phyloP scores from a whole-genome alignment of 1,140 invertebrate species.

The Trachymyrmex septentrionalis region DNA sequence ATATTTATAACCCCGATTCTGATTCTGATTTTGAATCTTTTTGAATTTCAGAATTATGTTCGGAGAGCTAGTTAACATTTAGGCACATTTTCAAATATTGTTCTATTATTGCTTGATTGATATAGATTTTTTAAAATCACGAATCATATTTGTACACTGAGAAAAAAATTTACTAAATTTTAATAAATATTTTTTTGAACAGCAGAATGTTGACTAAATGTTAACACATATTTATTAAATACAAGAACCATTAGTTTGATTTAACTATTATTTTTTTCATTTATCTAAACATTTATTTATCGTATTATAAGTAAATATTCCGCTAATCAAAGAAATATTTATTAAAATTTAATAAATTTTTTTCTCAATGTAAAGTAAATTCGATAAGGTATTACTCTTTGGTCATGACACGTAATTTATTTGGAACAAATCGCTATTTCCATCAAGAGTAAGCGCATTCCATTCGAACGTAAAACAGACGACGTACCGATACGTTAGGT shows the following conservation, averaged over 20 bases:
- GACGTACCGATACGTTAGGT: constrained; percentile 37
- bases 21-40: not conserved
- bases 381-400: not conserved
- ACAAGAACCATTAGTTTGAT: no score
- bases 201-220: no score
- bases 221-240: no score
- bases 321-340: no score
- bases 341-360: no score
- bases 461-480: constrained; percentile 43
- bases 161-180: no score
- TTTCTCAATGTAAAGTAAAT: not conserved
- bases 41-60: not conserved
- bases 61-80: not conserved
- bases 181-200: no score
- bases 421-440: not conserved
- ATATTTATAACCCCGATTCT: constrained; percentile 15
- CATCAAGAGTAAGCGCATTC: constrained; percentile 25
- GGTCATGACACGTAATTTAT: not conserved
- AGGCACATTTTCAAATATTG: not conserved
- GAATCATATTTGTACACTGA: not conserved
- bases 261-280: no score
- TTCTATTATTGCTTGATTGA: not conserved
- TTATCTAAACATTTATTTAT: no score
- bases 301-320: no score
- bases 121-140: not conserved